A percentile compares a stretch with the other conserved stretches of the same genome.
phyloP scores from a whole-genome alignment of 2,113 vertebrate species.

The Typhlomys cinereus region DNA sequence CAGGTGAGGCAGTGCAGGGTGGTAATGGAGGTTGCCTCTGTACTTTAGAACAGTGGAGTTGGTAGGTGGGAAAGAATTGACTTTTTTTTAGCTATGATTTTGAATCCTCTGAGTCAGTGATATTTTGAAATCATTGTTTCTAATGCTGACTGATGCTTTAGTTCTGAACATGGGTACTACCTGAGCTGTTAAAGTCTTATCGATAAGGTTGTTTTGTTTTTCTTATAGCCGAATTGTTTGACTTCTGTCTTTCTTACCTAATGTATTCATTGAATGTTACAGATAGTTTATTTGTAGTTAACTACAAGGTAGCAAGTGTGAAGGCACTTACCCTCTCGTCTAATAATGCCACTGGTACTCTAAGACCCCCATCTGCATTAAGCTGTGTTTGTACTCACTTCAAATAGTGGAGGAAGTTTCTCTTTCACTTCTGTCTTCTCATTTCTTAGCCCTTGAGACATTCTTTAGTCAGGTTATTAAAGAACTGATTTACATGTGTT shows the following conservation, averaged over 20 bases:
- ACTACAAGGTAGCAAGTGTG: neutral
- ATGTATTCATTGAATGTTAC: conserved; percentile 25
- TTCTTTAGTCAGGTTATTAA: neutral
- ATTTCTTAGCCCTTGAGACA: neutral
- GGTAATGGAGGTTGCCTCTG: neutral
- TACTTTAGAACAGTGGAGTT: conserved; percentile 3
- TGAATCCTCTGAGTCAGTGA: conserved; percentile 36
- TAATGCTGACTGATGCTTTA: neutral
- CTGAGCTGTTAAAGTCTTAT: conserved; percentile 11
- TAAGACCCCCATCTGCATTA: neutral
- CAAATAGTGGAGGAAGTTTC: too few species aligned
- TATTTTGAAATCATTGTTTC: conserved; percentile 29
- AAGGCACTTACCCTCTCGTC: neutral
- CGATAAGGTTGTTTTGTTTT: conserved; percentile 46
- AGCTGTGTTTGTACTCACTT: neutral
- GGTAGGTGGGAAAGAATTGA: neutral
- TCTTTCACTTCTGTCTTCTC: neutral
- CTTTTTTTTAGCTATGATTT: neutral
- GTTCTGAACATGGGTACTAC: neutral
- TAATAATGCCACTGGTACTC: neutral
- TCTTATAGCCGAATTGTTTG: neutral
- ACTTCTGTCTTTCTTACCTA: neutral
- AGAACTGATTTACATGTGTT: conserved; percentile 29
- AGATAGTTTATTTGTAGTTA: conserved; percentile 23
- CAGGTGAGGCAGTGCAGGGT: neutral